A percentile compares a stretch with the other conserved stretches of the same genome.
Evolutionary conservation across 2,888 invertebrate genomes (phyloP).

Genomic region (Sclerodermus sp.): DNA sequence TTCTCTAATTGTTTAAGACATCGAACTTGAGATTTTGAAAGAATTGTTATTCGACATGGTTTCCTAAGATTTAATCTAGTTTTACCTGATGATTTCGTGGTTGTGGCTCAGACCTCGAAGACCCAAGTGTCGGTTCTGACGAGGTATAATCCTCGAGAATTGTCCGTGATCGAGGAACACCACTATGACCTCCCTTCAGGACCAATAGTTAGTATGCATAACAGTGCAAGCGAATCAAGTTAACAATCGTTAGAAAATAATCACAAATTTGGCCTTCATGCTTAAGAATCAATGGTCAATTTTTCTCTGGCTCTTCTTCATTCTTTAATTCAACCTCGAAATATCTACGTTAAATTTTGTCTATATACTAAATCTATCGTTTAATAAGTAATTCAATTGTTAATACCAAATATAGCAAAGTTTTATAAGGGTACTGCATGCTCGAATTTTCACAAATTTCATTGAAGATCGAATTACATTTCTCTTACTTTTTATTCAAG

Average conservation of each 20-base stretch:
- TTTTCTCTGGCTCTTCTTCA: too few species aligned
- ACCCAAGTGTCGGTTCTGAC: conserved; percentile 51
- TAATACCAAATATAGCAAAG: too few species aligned
- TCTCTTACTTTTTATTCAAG: too few species aligned
- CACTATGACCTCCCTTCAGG: conserved; percentile 57
- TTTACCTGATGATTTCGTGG: conserved; percentile 56
- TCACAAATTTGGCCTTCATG: not conserved
- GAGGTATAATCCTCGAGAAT: conserved; percentile 56
- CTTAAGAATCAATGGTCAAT: not conserved
- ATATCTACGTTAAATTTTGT: too few species aligned
- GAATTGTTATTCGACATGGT: not conserved
- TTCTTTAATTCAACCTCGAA: too few species aligned
- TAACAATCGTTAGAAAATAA: conserved; percentile 37
- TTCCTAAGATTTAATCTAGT: conserved; percentile 14
- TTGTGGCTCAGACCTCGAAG: conserved; percentile 52
- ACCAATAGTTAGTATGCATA: conserved; percentile 57
- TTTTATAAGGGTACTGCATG: too few species aligned
- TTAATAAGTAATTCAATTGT: too few species aligned
- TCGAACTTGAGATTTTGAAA: too few species aligned
- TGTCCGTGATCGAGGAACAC: conserved; percentile 54
- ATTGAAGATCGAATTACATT: too few species aligned
- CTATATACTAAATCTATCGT: too few species aligned
- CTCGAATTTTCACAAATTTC: too few species aligned
- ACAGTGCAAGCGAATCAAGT: conserved; percentile 53
- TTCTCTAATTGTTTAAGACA: too few species aligned